These are phyloP conservation scores for Scrobipalpa costella DNA, from an alignment of 2,888 invertebrate species.

Conservation along the genomic window DNA sequence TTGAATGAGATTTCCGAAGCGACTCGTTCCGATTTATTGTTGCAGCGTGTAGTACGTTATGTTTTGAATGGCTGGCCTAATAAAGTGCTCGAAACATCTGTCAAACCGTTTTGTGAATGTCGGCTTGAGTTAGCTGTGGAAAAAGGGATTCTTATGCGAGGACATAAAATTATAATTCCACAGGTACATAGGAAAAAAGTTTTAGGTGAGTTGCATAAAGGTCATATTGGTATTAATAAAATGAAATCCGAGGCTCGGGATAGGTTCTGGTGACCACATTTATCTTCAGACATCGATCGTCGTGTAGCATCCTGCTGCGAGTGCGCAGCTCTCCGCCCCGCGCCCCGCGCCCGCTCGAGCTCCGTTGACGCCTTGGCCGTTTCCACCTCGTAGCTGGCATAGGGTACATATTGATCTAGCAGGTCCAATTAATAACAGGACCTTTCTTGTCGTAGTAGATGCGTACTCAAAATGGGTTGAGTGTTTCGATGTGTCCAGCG, in stretches of 20 bases:
- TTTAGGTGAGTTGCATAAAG: constrained; percentile 7
- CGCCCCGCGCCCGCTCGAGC: constrained; percentile 3
- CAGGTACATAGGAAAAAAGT: background rate
- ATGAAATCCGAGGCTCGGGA: constrained; percentile 14
- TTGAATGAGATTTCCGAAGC: background rate
- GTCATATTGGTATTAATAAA: constrained; percentile 14
- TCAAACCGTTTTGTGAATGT: background rate
- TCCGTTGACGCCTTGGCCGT: constrained; percentile 18
- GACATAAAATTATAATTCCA: constrained; percentile 16
- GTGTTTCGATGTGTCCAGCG: too few species aligned
- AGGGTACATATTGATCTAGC: constrained; percentile 14
- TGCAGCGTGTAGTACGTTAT: background rate
- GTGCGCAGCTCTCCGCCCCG: constrained; percentile 1
- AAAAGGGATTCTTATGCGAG: constrained; percentile 12
- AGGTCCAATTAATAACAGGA: constrained; percentile 11
- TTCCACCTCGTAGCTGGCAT: background rate
- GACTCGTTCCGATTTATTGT: too few species aligned
- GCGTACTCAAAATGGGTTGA: constrained; percentile 17
- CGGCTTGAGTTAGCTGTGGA: constrained; percentile 9
- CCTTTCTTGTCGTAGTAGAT: background rate
- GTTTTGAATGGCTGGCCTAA: constrained; percentile 5
- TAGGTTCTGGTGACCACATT: constrained; percentile 17
- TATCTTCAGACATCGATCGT: background rate
- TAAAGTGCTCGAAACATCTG: background rate
- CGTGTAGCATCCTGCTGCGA: constrained; percentile 5